Conservation (phyloP, 2,888 invertebrate genomes). For the Scelioninae gen. 1 region DNA sequence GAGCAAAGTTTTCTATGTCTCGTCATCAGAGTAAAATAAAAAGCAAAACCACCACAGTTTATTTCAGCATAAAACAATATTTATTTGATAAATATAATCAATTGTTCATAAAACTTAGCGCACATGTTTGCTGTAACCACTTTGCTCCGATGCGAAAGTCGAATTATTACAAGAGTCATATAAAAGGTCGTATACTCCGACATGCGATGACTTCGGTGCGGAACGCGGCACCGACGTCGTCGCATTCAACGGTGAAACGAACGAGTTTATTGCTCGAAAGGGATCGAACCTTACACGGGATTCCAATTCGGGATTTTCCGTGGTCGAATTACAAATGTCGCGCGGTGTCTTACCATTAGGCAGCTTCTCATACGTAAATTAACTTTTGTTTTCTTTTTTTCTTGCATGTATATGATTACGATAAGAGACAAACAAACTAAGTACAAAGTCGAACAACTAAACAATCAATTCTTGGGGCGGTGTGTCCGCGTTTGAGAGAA, state of each 20-base stretch:
- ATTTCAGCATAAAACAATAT: conserved; percentile 28
- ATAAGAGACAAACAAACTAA: conserved; percentile 53
- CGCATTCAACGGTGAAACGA: conserved; percentile 40
- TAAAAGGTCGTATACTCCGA: conserved; percentile 65
- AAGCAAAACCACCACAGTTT: not conserved
- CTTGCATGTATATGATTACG: conserved; percentile 46
- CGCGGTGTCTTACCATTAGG: conserved; percentile 67
- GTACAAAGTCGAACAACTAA: conserved; percentile 55
- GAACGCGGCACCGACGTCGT: conserved; percentile 33
- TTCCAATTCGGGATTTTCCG: conserved; percentile 41
- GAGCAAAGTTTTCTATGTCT: conserved; percentile 53
- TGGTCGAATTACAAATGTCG: conserved; percentile 32
- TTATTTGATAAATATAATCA: conserved; percentile 51
- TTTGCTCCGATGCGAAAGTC: conserved; percentile 65
- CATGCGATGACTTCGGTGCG: conserved; percentile 43
- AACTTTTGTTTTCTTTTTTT: conserved; percentile 9
- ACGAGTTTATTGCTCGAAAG: conserved; percentile 66
- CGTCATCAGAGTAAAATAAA: conserved; percentile 3
- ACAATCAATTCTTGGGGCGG: conserved; percentile 37
- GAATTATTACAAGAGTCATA: conserved; percentile 68
- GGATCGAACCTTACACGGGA: conserved; percentile 61
- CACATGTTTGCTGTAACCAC: conserved; percentile 36
- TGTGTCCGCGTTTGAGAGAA: conserved; percentile 63
- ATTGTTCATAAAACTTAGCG: conserved; percentile 45
- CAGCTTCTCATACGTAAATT: conserved; percentile 52